These are phyloP conservation scores for Takifugu bimaculatus DNA, from an alignment of 2,113 vertebrate genomes.

Conservation along the genomic window DNA sequence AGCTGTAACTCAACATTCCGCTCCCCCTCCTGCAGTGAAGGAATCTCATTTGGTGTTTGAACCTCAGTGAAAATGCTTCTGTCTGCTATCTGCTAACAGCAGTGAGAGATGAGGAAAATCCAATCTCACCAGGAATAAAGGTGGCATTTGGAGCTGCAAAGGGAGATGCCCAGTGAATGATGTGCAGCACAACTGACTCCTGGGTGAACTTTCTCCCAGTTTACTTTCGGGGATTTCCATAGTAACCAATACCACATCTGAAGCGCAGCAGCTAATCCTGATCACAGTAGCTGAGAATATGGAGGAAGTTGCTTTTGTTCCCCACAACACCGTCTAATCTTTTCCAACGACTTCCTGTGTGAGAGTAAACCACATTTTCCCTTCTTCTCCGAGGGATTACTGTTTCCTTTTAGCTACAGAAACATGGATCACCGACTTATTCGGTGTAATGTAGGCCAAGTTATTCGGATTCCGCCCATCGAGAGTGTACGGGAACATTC, in stretches of 20 bases:
- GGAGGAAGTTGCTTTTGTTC: not conserved
- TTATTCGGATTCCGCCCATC: conserved; percentile 56
- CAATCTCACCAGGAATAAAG: conserved; percentile 16
- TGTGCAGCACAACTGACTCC: conserved; percentile 21
- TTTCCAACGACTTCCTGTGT: not conserved
- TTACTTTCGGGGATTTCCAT: conserved; percentile 28
- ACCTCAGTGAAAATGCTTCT: not conserved
- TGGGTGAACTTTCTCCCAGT: conserved; percentile 21
- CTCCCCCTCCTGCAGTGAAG: no score
- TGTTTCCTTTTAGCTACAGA: conserved; percentile 44
- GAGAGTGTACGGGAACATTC: conserved; percentile 50
- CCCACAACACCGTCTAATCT: no score
- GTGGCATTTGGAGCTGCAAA: conserved; percentile 26
- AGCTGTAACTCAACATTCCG: no score
- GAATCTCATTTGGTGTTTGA: not conserved
- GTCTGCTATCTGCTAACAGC: conserved; percentile 7
- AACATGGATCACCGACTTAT: conserved; percentile 47
- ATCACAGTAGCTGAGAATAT: not conserved
- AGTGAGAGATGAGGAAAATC: not conserved
- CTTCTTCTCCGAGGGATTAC: conserved; percentile 29
- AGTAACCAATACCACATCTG: conserved; percentile 22
- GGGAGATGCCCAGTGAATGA: conserved; percentile 5
- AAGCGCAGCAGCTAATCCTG: not conserved
- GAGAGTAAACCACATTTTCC: not conserved
- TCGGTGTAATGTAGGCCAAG: conserved; percentile 58